Conservation (phyloP, 2,797 vertebrate species). For the Brachyalestes nurse region DNA sequence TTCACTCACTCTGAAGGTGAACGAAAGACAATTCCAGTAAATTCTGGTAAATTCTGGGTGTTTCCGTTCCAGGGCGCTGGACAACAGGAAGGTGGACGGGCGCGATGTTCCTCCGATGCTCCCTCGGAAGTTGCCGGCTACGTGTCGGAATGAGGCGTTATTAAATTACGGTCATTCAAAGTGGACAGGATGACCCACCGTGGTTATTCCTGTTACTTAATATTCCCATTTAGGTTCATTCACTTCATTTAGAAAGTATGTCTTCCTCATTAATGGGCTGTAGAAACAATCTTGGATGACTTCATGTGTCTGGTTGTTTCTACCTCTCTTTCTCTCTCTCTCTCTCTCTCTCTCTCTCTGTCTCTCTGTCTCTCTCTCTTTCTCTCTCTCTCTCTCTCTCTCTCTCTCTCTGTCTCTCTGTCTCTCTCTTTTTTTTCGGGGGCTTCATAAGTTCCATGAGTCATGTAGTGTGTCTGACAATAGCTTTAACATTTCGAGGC, state of each 20-base stretch:
- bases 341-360: slow-evolving; percentile 2
- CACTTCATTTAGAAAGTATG: slow-evolving; percentile 59
- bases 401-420: too few relatives aligned
- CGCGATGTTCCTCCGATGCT: neutral
- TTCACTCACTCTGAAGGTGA: neutral
- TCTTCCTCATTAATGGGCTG: slow-evolving; percentile 69
- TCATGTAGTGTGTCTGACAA: slow-evolving; percentile 65
- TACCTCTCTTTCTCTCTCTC: slow-evolving; percentile 29
- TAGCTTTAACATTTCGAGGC: slow-evolving; percentile 61
- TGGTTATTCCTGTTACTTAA: slow-evolving; percentile 60
- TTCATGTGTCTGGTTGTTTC: slow-evolving; percentile 66
- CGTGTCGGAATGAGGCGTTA: slow-evolving; percentile 10
- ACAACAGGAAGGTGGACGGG: neutral
- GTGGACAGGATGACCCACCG: slow-evolving; percentile 46
- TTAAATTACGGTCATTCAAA: slow-evolving; percentile 30
- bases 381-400: slow-evolving; percentile 40
- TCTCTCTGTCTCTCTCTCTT: slow-evolving; percentile 38
- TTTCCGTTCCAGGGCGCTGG: neutral
- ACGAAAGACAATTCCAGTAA: neutral
- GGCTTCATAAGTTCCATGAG: slow-evolving; percentile 73
- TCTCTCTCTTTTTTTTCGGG: slow-evolving; percentile 41
- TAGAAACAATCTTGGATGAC: slow-evolving; percentile 67
- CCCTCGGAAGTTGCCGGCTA: neutral
- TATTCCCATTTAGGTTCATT: slow-evolving; percentile 52
- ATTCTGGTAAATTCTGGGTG: neutral